Evolutionary conservation across 2,888 invertebrate genomes (phyloP).

Genomic region (Rhamnusium bicolor): DNA sequence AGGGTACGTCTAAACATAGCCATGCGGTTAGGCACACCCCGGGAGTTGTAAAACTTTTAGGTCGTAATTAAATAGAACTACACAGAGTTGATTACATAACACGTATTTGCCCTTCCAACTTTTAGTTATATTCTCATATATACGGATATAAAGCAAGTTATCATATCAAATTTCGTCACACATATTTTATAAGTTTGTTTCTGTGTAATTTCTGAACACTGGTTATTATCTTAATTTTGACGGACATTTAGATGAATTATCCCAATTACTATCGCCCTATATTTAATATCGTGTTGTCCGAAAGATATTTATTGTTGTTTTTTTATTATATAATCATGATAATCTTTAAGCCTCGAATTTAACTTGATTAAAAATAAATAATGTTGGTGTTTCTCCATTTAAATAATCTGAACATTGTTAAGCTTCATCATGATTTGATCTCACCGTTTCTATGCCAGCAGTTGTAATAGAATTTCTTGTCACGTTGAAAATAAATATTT

Average conservation of each 20-base stretch:
- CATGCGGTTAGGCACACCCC: constrained; percentile 10
- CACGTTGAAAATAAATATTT: too few relatives aligned
- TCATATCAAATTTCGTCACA: neutral
- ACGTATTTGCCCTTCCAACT: constrained; percentile 11
- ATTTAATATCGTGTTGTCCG: too few relatives aligned
- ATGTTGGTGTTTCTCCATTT: too few relatives aligned
- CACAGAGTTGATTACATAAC: constrained; percentile 13
- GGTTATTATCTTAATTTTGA: neutral
- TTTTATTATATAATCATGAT: too few relatives aligned
- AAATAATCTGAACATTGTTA: too few relatives aligned
- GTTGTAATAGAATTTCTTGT: too few relatives aligned
- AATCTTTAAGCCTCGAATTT: too few relatives aligned
- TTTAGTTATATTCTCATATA: neutral
- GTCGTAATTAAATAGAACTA: constrained; percentile 32
- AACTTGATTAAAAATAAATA: too few relatives aligned
- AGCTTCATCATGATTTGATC: too few relatives aligned
- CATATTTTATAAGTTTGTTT: neutral
- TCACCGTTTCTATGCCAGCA: too few relatives aligned
- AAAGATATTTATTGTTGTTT: too few relatives aligned
- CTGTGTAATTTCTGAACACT: neutral
- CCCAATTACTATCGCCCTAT: too few relatives aligned
- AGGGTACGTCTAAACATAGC: neutral
- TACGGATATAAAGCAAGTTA: neutral
- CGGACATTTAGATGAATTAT: neutral
- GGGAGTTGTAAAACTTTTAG: constrained; percentile 21